These are phyloP conservation scores for Ceratothoa steindachneri DNA, from an alignment of 2,888 invertebrate genomes.

Conservation along the genomic window DNA sequence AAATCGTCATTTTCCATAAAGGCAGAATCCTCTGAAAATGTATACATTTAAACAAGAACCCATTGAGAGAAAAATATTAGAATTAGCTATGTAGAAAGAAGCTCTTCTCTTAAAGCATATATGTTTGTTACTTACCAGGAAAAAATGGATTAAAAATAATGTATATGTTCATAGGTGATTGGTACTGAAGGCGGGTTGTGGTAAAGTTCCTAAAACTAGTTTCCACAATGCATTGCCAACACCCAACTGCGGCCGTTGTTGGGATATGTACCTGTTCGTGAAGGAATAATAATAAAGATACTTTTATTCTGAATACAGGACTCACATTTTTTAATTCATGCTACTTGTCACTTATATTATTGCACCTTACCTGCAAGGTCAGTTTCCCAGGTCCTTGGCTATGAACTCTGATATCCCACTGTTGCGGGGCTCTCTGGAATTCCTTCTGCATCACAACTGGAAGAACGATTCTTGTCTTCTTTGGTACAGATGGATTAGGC, in stretches of 20 bases:
- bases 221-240: slow-evolving; percentile 65
- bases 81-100: too few relatives aligned
- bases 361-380: slow-evolving; percentile 55
- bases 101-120: too few relatives aligned
- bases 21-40: slow-evolving; percentile 65
- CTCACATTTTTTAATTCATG: too few relatives aligned
- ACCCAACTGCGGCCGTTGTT: slow-evolving; percentile 64
- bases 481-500: slow-evolving; percentile 63
- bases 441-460: slow-evolving; percentile 60
- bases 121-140: slow-evolving; percentile 63
- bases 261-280: slow-evolving; percentile 60
- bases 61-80: neutral
- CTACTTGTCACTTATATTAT: too few relatives aligned
- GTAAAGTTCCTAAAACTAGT: slow-evolving; percentile 56
- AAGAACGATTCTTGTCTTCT: slow-evolving; percentile 63
- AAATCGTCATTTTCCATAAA: slow-evolving; percentile 67
- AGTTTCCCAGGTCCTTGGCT: slow-evolving; percentile 21
- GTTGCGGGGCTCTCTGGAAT: slow-evolving; percentile 59
- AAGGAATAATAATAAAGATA: neutral
- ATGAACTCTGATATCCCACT: slow-evolving; percentile 61
- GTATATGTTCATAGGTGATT: slow-evolving; percentile 56
- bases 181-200: slow-evolving; percentile 29
- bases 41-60: neutral
- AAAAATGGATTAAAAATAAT: slow-evolving; percentile 75
- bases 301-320: too few relatives aligned